These are phyloP conservation scores for Drosophila prolongata DNA, from an alignment of 2,888 invertebrate species.

Conservation along the genomic window DNA sequence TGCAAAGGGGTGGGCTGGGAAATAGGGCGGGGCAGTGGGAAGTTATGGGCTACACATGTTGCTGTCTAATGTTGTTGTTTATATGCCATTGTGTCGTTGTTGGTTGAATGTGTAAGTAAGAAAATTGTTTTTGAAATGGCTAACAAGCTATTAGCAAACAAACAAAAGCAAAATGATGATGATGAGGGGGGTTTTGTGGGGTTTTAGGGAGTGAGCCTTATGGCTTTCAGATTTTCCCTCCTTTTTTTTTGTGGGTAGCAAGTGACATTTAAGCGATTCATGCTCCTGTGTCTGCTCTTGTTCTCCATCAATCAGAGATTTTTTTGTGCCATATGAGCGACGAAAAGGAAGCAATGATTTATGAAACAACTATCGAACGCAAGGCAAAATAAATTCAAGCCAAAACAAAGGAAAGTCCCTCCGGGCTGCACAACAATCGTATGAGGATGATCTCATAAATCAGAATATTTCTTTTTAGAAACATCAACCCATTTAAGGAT, in stretches of 20 bases:
- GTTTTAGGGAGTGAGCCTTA: constrained; percentile 3
- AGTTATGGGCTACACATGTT: constrained; percentile 50
- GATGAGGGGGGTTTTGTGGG: constrained; percentile 25
- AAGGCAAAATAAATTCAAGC: constrained; percentile 17
- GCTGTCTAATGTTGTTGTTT: constrained; percentile 42
- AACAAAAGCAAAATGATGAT: constrained; percentile 66
- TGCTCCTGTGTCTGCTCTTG: constrained; percentile 11
- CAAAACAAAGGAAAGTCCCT: background rate
- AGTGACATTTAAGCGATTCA: constrained; percentile 56
- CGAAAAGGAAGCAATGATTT: constrained; percentile 13
- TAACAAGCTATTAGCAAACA: constrained; percentile 78
- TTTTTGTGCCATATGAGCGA: constrained; percentile 3
- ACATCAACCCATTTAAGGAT: background rate
- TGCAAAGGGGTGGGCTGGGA: constrained; percentile 4
- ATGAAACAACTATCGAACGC: constrained; percentile 32
- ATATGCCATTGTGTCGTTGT: constrained; percentile 29
- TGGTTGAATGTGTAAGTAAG: constrained; percentile 51
- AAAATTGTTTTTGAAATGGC: constrained; percentile 78
- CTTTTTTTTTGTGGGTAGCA: constrained; percentile 17
- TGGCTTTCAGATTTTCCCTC: background rate
- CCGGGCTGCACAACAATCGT: constrained; percentile 1
- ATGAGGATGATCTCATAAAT: constrained; percentile 33
- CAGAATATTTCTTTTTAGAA: background rate
- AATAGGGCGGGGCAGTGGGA: constrained; percentile 6
- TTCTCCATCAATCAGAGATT: constrained; percentile 41